phyloP scores from a whole-genome alignment of 1,140 invertebrate species.

The Pogonomyrmex californicus region DNA sequence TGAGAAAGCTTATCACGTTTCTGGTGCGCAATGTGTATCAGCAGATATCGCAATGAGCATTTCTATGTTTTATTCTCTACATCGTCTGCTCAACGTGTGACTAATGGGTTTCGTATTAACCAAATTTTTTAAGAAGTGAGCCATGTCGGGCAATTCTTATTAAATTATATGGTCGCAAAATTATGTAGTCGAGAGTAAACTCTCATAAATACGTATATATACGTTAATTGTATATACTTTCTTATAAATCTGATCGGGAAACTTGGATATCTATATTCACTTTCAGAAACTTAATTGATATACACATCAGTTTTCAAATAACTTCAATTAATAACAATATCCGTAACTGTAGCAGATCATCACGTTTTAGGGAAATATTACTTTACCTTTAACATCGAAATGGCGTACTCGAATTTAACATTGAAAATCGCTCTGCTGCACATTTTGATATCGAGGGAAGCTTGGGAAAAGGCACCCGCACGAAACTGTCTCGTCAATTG shows the following conservation, averaged over 20 bases:
- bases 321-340: conserved; percentile 9
- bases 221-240: conserved; percentile 7
- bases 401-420: neutral
- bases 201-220: conserved; percentile 4
- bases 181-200: neutral
- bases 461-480: conserved; percentile 34
- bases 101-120: conserved; percentile 52
- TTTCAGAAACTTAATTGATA: neutral
- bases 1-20: conserved; percentile 58
- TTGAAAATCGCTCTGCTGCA: neutral
- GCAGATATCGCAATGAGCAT: conserved; percentile 33
- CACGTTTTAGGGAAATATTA: neutral
- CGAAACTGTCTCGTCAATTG: conserved; percentile 42
- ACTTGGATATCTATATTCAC: neutral
- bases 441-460: conserved; percentile 40
- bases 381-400: neutral
- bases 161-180: conserved; percentile 31
- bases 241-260: neutral
- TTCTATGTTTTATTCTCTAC: conserved; percentile 50
- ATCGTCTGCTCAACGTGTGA: conserved; percentile 42
- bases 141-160: conserved; percentile 10
- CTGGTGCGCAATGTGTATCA: conserved; percentile 57
- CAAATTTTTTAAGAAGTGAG: neutral
- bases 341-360: neutral
- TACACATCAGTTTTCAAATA: neutral